Percentiles rank a stretch among this genome's conserved stretches.
phyloP scores from a whole-genome alignment of 2,113 vertebrate genomes.

The Pachyramphus minor region DNA sequence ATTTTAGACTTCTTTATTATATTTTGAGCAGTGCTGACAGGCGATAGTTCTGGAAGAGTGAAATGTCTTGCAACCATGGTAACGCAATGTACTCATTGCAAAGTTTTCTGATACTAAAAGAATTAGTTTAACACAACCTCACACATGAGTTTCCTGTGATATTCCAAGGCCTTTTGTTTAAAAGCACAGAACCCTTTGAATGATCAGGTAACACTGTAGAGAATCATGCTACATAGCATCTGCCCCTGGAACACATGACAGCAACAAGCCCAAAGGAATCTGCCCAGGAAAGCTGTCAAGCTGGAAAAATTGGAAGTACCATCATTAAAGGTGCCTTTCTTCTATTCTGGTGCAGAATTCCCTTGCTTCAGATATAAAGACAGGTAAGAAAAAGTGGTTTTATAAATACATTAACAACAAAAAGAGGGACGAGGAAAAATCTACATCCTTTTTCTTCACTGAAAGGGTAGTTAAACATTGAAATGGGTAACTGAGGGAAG shows the following conservation, averaged over 20 bases:
- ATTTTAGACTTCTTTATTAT: slow-evolving; percentile 17
- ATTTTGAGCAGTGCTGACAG: neutral
- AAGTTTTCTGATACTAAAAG: slow-evolving; percentile 38
- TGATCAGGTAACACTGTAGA: neutral
- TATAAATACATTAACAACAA: neutral
- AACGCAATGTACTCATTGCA: slow-evolving; percentile 10
- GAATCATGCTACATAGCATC: neutral
- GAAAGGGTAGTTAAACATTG: neutral
- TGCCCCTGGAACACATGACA: neutral
- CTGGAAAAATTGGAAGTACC: neutral
- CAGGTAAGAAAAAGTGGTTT: neutral
- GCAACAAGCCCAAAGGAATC: neutral
- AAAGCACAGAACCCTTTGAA: neutral
- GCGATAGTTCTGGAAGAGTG: neutral
- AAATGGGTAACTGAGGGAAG: neutral
- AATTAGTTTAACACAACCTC: neutral
- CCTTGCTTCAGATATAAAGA: neutral
- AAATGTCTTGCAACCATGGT: slow-evolving; percentile 55
- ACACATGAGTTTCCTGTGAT: neutral
- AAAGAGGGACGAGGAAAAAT: neutral
- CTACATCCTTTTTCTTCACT: neutral
- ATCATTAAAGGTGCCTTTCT: neutral
- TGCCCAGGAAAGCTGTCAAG: neutral
- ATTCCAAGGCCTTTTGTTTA: neutral
- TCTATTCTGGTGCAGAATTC: neutral